These are phyloP conservation scores for Lepas anatifera DNA, from an alignment of 2,888 invertebrate genomes.

Conservation along the genomic window DNA sequence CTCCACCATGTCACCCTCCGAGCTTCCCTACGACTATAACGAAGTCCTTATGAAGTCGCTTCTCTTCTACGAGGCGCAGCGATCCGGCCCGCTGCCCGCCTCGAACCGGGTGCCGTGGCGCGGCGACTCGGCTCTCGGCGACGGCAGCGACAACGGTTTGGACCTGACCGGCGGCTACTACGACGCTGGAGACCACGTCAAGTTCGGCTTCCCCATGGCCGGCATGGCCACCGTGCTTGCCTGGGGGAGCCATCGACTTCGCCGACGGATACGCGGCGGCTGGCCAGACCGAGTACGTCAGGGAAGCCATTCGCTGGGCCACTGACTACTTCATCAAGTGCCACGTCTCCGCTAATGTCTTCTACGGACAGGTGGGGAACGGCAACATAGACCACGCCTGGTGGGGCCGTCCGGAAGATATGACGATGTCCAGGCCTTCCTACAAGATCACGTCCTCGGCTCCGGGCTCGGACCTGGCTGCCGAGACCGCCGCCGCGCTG, in stretches of 20 bases:
- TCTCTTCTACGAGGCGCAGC: constrained; percentile 27
- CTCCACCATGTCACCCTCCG: constrained; percentile 2
- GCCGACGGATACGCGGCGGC: constrained; percentile 25
- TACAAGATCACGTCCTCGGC: constrained; percentile 17
- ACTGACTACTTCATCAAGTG: constrained; percentile 24
- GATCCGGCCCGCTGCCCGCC: constrained; percentile 33
- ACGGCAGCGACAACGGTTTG: constrained; percentile 46
- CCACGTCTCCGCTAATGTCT: constrained; percentile 14
- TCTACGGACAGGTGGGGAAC: constrained; percentile 37
- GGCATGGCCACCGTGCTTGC: constrained; percentile 16
- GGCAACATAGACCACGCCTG: constrained; percentile 44
- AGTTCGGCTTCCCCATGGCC: constrained; percentile 23
- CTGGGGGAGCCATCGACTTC: constrained; percentile 16
- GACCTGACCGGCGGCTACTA: constrained; percentile 24
- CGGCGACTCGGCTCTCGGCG: constrained; percentile 41
- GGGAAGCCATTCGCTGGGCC: constrained; percentile 20
- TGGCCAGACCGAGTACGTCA: constrained; percentile 23
- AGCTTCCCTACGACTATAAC: constrained; percentile 22
- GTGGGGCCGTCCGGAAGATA: constrained; percentile 35
- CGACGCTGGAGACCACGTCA: constrained; percentile 22
- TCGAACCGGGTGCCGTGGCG: constrained; percentile 43
- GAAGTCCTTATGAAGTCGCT: constrained; percentile 23
- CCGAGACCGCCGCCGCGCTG: constrained; percentile 34
- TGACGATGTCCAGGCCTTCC: constrained; percentile 23
- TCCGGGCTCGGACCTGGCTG: constrained; percentile 31